These are phyloP conservation scores for Metopolophium dirhodum DNA, from an alignment of 1,140 invertebrate genomes.

Conservation along the genomic window DNA sequence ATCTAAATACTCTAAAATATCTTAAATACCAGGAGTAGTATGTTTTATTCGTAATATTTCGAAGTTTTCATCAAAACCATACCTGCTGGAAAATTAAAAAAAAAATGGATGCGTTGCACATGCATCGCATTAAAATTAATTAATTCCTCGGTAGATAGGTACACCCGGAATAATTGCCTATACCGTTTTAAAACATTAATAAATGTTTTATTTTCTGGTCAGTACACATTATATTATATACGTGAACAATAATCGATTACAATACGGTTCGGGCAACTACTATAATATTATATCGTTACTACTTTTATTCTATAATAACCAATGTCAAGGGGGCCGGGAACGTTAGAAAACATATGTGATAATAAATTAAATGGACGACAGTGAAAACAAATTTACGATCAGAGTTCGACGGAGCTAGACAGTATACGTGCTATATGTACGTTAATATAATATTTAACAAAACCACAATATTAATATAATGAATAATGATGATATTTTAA, in stretches of 20 bases:
- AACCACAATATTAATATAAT: not conserved
- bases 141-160: no score
- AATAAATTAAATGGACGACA: conserved; percentile 10
- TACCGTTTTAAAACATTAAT: not conserved
- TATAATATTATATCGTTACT: conserved; percentile 14
- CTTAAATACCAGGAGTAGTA: not conserved
- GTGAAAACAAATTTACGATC: not conserved
- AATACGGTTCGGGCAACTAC: not conserved
- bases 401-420: not conserved
- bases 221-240: not conserved
- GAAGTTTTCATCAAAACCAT: not conserved
- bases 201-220: not conserved
- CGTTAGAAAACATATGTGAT: conserved; percentile 2
- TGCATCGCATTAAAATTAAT: not conserved
- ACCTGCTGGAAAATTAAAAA: not conserved
- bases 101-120: no score
- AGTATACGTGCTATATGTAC: not conserved
- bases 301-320: not conserved
- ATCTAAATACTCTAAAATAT: not conserved
- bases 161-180: not conserved
- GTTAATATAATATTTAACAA: not conserved
- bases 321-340: not conserved
- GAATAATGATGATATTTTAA: not conserved
- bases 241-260: not conserved
- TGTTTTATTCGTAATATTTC: not conserved